Conservation (phyloP, 2,888 invertebrate species). For the Onthophagus sagittarius region DNA sequence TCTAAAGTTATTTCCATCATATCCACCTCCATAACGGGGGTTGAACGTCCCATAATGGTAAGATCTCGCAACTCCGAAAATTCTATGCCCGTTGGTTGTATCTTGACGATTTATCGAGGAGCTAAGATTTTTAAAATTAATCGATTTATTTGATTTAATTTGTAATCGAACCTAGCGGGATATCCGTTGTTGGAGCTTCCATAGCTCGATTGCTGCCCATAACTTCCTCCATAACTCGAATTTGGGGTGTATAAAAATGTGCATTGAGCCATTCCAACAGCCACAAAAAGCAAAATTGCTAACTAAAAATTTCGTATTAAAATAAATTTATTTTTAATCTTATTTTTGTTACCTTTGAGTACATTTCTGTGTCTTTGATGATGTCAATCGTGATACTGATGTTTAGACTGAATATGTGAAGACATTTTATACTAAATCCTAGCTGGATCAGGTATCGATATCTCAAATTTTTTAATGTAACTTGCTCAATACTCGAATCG, state of each 20-base stretch:
- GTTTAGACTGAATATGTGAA: neutral
- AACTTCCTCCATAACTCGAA: neutral
- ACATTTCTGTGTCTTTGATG: neutral
- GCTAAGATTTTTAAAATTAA: neutral
- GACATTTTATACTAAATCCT: neutral
- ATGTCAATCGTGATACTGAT: neutral
- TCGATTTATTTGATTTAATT: neutral
- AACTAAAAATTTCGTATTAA: neutral
- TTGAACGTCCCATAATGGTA: neutral
- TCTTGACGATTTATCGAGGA: neutral
- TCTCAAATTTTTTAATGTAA: neutral
- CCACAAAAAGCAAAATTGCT: neutral
- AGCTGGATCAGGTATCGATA: neutral
- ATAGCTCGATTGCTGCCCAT: neutral
- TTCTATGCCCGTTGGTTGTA: neutral
- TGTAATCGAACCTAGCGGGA: neutral
- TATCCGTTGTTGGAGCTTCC: neutral
- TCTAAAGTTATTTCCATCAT: neutral
- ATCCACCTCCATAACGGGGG: neutral
- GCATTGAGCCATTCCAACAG: neutral
- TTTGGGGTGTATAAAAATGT: neutral
- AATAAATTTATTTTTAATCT: neutral
- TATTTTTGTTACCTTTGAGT: neutral
- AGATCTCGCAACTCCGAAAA: neutral
- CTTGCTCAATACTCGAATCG: neutral